phyloP scores from a whole-genome alignment of 64 coral and sea anemone species.

The Exaiptasia diaphana region DNA sequence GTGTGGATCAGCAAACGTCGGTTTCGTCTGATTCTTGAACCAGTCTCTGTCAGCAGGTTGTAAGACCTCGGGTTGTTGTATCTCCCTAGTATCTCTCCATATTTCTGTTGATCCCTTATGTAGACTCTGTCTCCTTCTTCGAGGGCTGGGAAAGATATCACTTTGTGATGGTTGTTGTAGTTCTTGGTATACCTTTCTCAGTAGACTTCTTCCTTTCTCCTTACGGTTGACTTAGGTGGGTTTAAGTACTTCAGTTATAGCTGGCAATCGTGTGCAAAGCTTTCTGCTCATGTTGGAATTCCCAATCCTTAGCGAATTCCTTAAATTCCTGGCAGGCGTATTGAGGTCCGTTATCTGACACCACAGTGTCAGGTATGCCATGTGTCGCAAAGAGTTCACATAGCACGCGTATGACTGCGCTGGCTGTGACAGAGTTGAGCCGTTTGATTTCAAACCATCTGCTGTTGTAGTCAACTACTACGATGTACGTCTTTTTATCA shows the following conservation, averaged over 20 bases:
- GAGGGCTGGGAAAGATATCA: not conserved
- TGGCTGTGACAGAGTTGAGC: not conserved
- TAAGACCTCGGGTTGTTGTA: not conserved
- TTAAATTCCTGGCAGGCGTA: not conserved
- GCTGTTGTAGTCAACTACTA: constrained; percentile 23
- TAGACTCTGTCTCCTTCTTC: not conserved
- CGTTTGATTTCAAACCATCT: constrained; percentile 30
- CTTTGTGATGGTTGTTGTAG: not conserved
- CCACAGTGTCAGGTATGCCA: constrained; percentile 26
- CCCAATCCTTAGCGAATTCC: constrained; percentile 31
- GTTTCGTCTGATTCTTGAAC: not conserved
- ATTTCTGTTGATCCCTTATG: not conserved
- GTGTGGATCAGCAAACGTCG: not conserved
- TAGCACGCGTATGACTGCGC: not conserved
- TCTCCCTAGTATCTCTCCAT: not conserved
- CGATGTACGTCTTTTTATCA: constrained; percentile 9
- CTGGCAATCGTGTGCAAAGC: not conserved
- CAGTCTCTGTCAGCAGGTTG: not conserved
- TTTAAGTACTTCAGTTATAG: not conserved
- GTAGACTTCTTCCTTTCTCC: not conserved
- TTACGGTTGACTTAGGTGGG: not conserved
- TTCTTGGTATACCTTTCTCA: not conserved
- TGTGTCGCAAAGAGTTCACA: constrained; percentile 23
- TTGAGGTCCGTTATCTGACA: constrained; percentile 33
- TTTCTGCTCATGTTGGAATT: constrained; percentile 24